Evolutionary conservation across 2,113 vertebrate genomes (phyloP).

Genomic region (Gorsachius goisagi): DNA sequence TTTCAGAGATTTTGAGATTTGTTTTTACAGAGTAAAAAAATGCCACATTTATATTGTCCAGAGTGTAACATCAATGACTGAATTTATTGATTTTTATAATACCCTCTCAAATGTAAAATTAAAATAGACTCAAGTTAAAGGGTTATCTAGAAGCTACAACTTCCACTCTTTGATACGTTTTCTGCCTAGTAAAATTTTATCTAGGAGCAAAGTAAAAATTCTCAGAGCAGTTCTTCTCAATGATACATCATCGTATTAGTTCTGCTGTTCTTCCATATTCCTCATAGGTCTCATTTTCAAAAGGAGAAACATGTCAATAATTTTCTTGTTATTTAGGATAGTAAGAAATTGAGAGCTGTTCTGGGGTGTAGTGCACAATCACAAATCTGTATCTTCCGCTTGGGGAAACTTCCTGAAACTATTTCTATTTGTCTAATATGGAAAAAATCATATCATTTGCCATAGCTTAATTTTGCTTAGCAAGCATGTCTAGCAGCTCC

Average conservation of each 20-base stretch:
- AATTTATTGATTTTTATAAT: neutral
- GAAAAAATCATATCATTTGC: neutral
- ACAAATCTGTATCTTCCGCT: neutral
- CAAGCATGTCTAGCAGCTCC: slow-evolving; percentile 81
- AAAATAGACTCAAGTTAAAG: neutral
- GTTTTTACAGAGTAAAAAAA: neutral
- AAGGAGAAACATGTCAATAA: neutral
- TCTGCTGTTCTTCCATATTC: neutral
- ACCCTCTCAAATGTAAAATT: neutral
- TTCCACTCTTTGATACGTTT: neutral
- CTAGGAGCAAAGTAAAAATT: neutral
- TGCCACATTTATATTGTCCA: neutral
- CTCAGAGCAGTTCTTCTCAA: neutral
- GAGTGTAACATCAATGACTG: neutral
- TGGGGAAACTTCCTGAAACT: neutral
- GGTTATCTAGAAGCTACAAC: neutral
- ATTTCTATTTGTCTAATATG: neutral
- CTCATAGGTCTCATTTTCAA: neutral
- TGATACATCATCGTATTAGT: neutral
- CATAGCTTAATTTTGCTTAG: slow-evolving; percentile 37
- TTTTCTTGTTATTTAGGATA: neutral
- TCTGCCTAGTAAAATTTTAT: neutral
- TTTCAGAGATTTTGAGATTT: neutral
- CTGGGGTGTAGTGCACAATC: neutral
- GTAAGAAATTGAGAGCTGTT: neutral